Base-by-base conservation (phyloP, 2,113 vertebrate species). In the Artemisiospiza belli region DNA sequence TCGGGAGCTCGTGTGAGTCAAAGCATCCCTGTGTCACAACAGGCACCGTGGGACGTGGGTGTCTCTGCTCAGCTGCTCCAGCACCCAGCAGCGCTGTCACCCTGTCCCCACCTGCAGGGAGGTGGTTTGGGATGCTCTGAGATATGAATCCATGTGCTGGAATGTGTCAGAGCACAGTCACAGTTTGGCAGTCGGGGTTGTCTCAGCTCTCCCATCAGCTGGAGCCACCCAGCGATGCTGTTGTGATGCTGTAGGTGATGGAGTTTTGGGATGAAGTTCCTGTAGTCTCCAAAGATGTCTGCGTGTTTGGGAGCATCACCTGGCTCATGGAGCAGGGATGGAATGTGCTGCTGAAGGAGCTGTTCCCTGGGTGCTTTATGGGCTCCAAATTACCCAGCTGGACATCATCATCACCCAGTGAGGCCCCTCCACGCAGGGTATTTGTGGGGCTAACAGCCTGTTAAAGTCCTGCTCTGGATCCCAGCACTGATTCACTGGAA, bases 261-360 rank as follows among this genome's bases (percentile, higher is more conserved):
- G 41, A 59, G 17, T 5, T 74, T 84, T 0, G 0, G 61, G 28
- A 15, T 0, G 11, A 75, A 62, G 31, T 12, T 84, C 10, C 43
- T 62, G 59, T 2, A 55, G 6, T 24, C 30, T 35, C 47, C 35
- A 25, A 10, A 55, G 82, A 52, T 7, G 10, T 23, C 66, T 31
- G 41, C 0, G 0, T 41, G 46, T 33, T 46, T 0, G 0, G 19
- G n/a, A 62, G 17, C 13, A 23, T 68, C 4, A 0, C 7, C 2
- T 0, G 1, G 49, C 67, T 80, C 0, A 0, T 12, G 16, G 41
- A 35, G 68, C 7, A 2, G 39, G 27, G 90, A 21, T 19, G 39
- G 51, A 62, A 69, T 4, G 49, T 2, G 8, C 68, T 6, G 51
- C 78, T 74, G 70, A 35, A 62, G 67, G 46, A 80, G 51, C 72